A percentile compares a stretch with the other conserved stretches of the same genome.
phyloP scores from a whole-genome alignment of 2,888 invertebrate species.

The Cheilosia soror region DNA sequence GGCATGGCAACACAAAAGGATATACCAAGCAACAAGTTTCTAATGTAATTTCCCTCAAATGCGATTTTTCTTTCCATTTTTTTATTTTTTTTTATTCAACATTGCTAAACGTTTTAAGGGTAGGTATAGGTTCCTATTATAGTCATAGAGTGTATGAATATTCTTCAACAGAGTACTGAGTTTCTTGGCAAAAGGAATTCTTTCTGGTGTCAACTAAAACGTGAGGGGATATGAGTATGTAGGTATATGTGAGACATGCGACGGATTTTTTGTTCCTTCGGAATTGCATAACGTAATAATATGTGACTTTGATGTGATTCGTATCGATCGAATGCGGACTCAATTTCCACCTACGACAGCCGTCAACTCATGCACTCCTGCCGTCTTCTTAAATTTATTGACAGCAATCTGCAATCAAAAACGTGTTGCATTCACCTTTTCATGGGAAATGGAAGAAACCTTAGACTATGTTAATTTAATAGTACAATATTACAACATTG shows the following conservation, averaged over 20 bases:
- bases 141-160: too few relatives aligned
- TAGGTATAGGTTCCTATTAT: too few relatives aligned
- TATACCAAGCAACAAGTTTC: not conserved
- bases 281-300: constrained; percentile 3
- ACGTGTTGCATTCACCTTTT: not conserved
- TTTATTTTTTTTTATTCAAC: not conserved
- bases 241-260: not conserved
- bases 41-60: not conserved
- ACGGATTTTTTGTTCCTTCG: not conserved
- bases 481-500: not conserved
- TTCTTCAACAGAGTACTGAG: not conserved
- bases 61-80: not conserved
- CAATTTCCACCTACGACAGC: not conserved
- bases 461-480: constrained; percentile 21
- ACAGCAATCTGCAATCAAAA: constrained; percentile 1
- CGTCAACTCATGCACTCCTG: not conserved
- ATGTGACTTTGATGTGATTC: not conserved
- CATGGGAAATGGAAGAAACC: not conserved
- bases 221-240: not conserved
- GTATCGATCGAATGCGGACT: constrained; percentile 1
- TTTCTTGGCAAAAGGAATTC: not conserved
- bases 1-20: constrained; percentile 2
- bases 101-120: not conserved
- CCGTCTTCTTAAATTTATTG: constrained; percentile 7
- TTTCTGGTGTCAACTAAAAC: not conserved